Conservation (phyloP, 2,113 vertebrate species). For the Chroicocephalus ridibundus region DNA sequence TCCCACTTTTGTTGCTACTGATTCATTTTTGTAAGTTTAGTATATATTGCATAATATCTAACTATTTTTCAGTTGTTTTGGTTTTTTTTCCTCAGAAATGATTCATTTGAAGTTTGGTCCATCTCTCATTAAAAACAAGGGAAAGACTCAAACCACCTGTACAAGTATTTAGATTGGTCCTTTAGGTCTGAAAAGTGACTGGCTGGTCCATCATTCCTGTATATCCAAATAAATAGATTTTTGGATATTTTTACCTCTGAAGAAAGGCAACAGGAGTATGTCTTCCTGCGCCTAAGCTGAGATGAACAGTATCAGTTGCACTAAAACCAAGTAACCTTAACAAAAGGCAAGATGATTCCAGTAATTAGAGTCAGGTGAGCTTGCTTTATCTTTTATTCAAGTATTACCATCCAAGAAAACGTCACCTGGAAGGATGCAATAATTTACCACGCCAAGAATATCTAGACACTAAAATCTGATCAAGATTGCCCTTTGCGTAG, state of each 20-base stretch:
- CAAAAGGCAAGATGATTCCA: constrained; percentile 4
- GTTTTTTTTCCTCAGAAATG: neutral
- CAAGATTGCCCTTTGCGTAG: neutral
- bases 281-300: neutral
- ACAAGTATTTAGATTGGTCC: fast-evolving
- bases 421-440: neutral
- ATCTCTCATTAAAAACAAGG: neutral
- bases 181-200: neutral
- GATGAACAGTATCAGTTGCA: neutral
- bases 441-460: neutral
- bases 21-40: neutral
- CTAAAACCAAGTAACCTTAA: neutral
- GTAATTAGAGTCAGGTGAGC: neutral
- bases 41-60: neutral
- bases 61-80: neutral
- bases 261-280: neutral
- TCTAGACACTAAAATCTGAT: neutral
- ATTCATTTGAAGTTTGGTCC: neutral
- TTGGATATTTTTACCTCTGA: neutral
- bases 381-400: neutral
- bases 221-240: neutral
- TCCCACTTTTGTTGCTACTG: neutral
- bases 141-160: neutral
- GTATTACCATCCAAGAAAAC: neutral
- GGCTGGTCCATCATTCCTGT: neutral